Conservation (phyloP, 2,888 invertebrate genomes). For the Papilio demoleus region DNA sequence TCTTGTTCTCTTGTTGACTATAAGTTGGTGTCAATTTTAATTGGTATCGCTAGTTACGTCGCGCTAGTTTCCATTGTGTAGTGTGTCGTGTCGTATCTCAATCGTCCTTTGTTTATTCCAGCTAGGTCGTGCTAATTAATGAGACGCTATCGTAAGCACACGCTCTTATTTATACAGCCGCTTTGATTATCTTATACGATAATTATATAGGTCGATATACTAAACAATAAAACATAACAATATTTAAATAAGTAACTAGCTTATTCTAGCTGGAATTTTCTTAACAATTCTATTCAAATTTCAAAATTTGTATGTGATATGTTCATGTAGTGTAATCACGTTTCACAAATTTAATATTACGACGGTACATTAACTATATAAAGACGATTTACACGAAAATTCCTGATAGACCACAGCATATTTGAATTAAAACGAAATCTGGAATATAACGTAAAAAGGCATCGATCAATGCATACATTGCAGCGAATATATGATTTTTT, state of each 20-base stretch:
- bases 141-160: constrained; percentile 16
- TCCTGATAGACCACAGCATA: no score
- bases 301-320: neutral
- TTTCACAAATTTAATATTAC: no score
- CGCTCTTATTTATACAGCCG: constrained; percentile 13
- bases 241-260: no score
- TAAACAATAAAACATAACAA: neutral
- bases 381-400: no score
- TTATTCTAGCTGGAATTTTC: no score
- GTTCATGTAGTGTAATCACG: no score
- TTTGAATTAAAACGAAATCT: no score
- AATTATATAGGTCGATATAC: constrained; percentile 2
- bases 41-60: constrained; percentile 6
- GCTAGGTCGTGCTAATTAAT: constrained; percentile 19
- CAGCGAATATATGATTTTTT: no score
- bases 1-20: neutral
- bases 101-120: constrained; percentile 20
- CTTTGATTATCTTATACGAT: constrained; percentile 15
- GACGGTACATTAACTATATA: no score
- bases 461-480: no score
- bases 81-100: constrained; percentile 18
- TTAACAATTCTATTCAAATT: neutral
- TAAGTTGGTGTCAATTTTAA: constrained; percentile 11
- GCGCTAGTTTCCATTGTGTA: neutral
- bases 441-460: no score